phyloP scores from a whole-genome alignment of 2,113 vertebrate genomes.

The Nymphicus hollandicus region DNA sequence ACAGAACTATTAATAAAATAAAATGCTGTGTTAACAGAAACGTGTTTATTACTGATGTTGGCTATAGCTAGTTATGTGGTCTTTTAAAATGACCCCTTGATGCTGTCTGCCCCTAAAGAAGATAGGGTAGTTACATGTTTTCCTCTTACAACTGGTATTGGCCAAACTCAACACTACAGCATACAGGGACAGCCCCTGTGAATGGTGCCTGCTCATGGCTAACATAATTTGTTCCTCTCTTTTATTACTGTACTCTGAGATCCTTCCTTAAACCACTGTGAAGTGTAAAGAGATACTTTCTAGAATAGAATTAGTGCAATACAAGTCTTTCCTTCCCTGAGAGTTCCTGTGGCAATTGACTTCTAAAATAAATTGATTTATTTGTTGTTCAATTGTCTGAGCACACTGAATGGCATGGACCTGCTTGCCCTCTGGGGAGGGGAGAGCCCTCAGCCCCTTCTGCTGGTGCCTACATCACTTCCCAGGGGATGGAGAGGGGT shows the following conservation, averaged over 20 bases:
- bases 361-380: slow-evolving; percentile 6
- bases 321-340: not conserved
- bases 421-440: not conserved
- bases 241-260: not conserved
- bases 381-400: not conserved
- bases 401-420: not conserved
- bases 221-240: not conserved
- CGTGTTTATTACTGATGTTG: not conserved
- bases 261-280: not conserved
- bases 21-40: not conserved
- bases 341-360: not conserved
- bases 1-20: not conserved
- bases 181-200: not conserved
- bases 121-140: not conserved
- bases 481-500: not conserved
- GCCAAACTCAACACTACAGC: not conserved
- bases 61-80: not conserved
- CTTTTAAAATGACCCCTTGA: not conserved
- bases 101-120: not conserved
- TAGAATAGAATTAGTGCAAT: not conserved
- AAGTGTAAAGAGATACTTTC: not conserved
- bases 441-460: not conserved
- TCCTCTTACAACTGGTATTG: not conserved
- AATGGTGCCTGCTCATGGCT: not conserved
- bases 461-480: not conserved